Evolutionary conservation across 2,113 vertebrate genomes (phyloP), one percentile per base, ranked within the genome.

Genomic region (Tichodroma muraria): DNA sequence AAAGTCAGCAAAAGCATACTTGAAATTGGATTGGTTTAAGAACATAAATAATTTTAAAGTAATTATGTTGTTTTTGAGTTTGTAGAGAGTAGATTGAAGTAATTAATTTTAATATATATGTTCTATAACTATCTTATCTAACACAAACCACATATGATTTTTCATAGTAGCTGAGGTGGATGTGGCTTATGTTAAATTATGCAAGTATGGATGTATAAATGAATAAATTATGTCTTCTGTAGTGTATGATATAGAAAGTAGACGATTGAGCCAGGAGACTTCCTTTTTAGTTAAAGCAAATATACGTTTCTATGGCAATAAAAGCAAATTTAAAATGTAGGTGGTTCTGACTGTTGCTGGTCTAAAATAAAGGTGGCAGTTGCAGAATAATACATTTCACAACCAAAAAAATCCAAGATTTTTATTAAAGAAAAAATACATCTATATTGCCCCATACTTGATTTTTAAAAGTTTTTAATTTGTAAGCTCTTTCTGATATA

Each of bases 291-390:
- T 85, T 91, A 80, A 93, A 82, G 91, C 73, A 94, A 94, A 88
- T 82, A 87, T 81, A 91, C 2, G 84, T 96, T 97, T 95, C 95
- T 92, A 94, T 97, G 94, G 95, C 71, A 92, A 94, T 97, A 89
- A 82, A 93, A 76, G 81, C 81, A 92, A 61, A 91, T 92, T 82
- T 91, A 47, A 96, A 92, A 89, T 89, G 95, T 97, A 92, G 95
- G 95, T 92, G 89, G 94, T 95, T 97, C 96, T 96, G 77, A 64
- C 77, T 94, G 78, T 94, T 94, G 73, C 84, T 95, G 80, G 73
- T 66, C 87, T 89, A 79, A 93, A 94, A 95, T 93, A 87, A 92
- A 93, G 66, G 73, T 92, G 84, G 19, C 78, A 77, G 57, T 85
- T 95, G 69, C 85, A 80, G 84, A 88, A 68, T 49, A 89, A 80